These are phyloP conservation scores for Atrichornis clamosus DNA, from an alignment of 2,113 vertebrate species.

Conservation along the genomic window DNA sequence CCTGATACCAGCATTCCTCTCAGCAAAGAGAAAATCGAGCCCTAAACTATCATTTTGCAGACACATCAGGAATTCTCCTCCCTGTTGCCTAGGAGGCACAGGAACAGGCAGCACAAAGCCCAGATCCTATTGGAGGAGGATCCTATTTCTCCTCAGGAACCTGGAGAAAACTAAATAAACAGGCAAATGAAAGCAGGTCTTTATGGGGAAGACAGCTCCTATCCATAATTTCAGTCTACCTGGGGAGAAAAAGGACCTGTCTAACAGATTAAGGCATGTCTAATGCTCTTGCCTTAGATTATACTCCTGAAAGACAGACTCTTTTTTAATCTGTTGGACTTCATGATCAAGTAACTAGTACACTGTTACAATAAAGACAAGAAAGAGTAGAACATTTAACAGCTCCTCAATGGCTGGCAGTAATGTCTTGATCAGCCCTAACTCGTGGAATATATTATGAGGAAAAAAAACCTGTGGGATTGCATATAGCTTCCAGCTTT, in stretches of 20 bases:
- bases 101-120: not conserved
- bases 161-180: not conserved
- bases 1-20: not conserved
- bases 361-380: not conserved
- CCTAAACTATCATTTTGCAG: not conserved
- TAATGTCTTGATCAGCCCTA: not conserved
- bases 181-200: not conserved
- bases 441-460: not conserved
- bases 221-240: no score
- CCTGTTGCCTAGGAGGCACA: not conserved
- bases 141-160: no score
- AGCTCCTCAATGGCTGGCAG: not conserved
- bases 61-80: not conserved
- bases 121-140: no score
- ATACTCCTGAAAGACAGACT: not conserved
- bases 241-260: not conserved
- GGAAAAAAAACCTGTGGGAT: not conserved
- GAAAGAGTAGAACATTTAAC: not conserved
- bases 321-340: not conserved
- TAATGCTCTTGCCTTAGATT: not conserved
- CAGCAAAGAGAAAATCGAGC: not conserved
- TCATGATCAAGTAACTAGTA: not conserved
- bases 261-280: not conserved
- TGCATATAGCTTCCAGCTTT: not conserved
- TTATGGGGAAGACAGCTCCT: not conserved